Percentiles rank a stretch among this genome's conserved stretches.
phyloP scores from a whole-genome alignment of 2,113 vertebrate genomes.

The Colistium nudipinnis region DNA sequence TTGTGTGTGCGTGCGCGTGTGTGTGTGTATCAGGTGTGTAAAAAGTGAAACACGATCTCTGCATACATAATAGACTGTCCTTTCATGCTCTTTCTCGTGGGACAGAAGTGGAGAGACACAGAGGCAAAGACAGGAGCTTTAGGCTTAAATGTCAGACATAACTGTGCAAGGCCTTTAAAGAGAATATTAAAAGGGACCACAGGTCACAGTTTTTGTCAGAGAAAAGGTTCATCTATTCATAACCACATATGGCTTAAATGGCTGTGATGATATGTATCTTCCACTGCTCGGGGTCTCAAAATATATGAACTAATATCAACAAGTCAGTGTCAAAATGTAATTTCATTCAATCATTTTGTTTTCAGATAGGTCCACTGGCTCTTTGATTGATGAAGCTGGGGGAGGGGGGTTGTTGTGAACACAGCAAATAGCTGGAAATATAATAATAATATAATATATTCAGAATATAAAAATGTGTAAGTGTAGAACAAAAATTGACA shows the following conservation, averaged over 20 bases:
- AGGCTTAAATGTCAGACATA: background rate
- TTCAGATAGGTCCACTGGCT: no score
- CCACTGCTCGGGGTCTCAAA: background rate
- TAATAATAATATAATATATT: no score
- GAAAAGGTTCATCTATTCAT: background rate
- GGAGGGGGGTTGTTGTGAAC: no score
- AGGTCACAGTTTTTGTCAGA: background rate
- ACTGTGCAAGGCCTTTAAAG: background rate
- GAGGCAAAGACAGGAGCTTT: background rate
- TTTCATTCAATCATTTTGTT: no score
- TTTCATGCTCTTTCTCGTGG: background rate
- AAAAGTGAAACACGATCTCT: conserved; percentile 55
- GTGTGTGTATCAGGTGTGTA: conserved; percentile 40
- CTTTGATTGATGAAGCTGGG: no score
- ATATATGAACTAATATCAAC: no score
- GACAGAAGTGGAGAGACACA: conserved; percentile 9
- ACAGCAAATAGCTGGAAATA: no score
- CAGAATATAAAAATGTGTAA: no score
- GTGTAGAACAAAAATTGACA: no score
- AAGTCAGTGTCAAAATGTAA: no score
- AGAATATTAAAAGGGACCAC: background rate
- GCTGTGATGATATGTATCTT: background rate
- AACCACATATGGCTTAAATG: background rate
- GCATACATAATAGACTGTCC: conserved; percentile 49
- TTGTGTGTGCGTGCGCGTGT: background rate